phyloP scores from a whole-genome alignment of 2,113 vertebrate genomes.

The Romanogobio albipinnatus region DNA sequence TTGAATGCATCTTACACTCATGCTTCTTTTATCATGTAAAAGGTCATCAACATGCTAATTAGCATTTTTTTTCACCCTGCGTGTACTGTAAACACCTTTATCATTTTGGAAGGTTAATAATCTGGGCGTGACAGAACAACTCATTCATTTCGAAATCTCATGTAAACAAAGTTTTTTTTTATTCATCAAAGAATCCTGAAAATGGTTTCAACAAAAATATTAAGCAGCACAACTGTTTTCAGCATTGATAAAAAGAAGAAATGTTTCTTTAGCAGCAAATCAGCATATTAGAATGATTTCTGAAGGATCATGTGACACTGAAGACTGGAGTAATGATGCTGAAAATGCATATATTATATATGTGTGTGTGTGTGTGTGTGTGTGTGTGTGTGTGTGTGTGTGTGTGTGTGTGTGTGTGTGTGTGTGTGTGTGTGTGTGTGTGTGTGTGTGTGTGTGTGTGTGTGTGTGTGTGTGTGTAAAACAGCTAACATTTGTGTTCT shows the following conservation, averaged over 20 bases:
- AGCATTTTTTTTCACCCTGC: not conserved
- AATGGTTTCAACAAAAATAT: not conserved
- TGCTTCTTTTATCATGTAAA: not conserved
- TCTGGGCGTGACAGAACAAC: not conserved
- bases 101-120: not conserved
- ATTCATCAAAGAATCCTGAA: not conserved
- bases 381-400: no score
- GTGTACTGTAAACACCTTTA: not conserved
- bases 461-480: no score
- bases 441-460: no score
- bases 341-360: not conserved
- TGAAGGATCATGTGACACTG: not conserved
- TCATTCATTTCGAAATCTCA: not conserved
- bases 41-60: not conserved
- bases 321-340: not conserved
- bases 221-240: no score
- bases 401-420: no score
- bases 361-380: no score
- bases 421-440: no score
- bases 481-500: not conserved
- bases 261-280: not conserved
- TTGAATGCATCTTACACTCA: not conserved
- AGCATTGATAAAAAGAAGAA: not conserved
- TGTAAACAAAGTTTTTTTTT: no score
- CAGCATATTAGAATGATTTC: not conserved